Evolutionary conservation across 92 coral and sea anemone genomes (phyloP), one percentile per base, ranked within the genome.

Genomic region (Hydrozoanthus gracilis): DNA sequence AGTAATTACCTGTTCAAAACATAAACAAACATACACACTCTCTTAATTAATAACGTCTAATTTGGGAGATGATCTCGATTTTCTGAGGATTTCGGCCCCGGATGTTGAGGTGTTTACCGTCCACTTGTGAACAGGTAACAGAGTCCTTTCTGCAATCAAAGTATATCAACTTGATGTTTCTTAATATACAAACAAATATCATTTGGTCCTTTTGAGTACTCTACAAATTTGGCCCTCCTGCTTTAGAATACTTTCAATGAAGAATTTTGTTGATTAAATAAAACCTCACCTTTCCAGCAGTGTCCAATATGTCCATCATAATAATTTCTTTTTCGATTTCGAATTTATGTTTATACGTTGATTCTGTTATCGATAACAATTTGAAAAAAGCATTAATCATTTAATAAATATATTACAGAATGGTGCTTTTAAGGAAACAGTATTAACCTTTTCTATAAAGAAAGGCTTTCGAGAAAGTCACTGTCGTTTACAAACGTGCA

Each of bases 51-150:
- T 61, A 61, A 61, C 67, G 67, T 61, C 67, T 61, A 61, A 61
- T 61, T 4, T 61, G 67, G 67, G 67, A 16, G 67, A 13, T 61
- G 16, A 61, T 61, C 17, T 61, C 17, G 67, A 12, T 61, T 61
- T 61, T 61, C 67, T 61, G 67, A 61, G 67, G 67, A 61, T 61
- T 61, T 61, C 67, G 67, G 67, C 67, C 67, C 67, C 67, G 67
- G 16, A 61, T 61, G 67, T 61, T 61, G 67, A 61, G 67, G 67
- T 61, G 67, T 61, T 61, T 61, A 61, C 67, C 67, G 67, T 61
- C 67, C 67, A 61, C 67, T 12, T 61, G 67, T 12, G 65, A 58
- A 58, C 65, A 58, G 65, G 65, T 13, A 58, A 58, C 65, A 58
- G 65, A 58, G 15, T 16, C 65, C 65, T 58, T 58, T 58, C 3